These are phyloP conservation scores for Psephotus haematonotus DNA, from an alignment of 2,113 vertebrate genomes.

Conservation along the genomic window DNA sequence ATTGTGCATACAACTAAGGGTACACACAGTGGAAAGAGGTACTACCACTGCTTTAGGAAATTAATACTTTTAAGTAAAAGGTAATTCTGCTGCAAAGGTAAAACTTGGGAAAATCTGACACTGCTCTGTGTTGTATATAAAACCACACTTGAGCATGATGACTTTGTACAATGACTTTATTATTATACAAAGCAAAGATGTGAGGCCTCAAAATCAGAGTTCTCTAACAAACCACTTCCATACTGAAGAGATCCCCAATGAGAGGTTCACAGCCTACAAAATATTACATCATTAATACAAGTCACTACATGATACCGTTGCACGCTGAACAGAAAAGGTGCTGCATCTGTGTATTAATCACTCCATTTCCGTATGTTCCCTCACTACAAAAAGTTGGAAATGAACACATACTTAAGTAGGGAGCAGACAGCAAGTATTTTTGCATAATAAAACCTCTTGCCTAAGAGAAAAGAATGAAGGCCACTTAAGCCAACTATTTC, in stretches of 20 bases:
- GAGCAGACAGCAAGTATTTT: neutral
- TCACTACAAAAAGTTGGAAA: neutral
- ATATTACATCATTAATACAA: neutral
- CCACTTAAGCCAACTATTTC: neutral
- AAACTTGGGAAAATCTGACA: neutral
- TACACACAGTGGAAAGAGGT: neutral
- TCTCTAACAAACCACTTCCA: neutral
- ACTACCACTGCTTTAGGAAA: neutral
- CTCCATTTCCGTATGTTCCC: neutral
- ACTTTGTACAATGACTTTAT: neutral
- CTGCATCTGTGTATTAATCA: neutral
- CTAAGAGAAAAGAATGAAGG: neutral
- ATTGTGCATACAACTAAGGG: neutral
- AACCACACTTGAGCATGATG: neutral
- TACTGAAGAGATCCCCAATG: neutral
- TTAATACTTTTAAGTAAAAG: neutral
- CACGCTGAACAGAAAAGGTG: neutral
- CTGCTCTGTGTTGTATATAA: neutral
- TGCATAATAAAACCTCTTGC: neutral
- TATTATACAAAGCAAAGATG: neutral
- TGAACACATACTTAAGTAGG: neutral
- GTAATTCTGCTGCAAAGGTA: neutral
- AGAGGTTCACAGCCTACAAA: neutral
- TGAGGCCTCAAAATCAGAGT: neutral
- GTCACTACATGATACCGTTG: neutral